Conservation (phyloP, 2,797 vertebrate species). For the Perodicticus potto region DNA sequence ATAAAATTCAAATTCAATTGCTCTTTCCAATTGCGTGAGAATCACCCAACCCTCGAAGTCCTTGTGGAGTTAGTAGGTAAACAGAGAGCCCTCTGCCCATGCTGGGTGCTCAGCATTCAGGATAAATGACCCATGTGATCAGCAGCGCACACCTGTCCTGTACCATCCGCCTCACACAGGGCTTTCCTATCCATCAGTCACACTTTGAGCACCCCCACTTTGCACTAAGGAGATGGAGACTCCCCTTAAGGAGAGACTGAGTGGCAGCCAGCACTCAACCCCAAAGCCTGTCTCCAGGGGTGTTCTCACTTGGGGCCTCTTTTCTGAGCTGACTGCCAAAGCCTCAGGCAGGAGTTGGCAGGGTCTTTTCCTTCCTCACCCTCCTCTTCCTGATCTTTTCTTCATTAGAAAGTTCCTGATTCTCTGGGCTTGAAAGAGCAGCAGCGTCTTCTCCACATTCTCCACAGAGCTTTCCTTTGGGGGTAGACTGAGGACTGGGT, state of each 20-base stretch:
- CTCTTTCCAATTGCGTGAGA: neutral
- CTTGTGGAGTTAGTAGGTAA: neutral
- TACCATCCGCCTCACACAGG: neutral
- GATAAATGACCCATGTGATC: accelerated
- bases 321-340: neutral
- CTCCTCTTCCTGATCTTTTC: neutral
- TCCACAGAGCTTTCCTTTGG: neutral
- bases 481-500: no score
- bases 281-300: neutral
- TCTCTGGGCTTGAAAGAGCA: neutral
- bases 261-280: neutral
- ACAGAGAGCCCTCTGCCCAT: neutral
- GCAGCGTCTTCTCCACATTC: neutral
- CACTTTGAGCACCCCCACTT: accelerated
- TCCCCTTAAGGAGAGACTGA: neutral
- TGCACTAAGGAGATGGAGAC: neutral
- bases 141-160: neutral
- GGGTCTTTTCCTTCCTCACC: neutral
- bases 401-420: neutral
- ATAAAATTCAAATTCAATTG: neutral
- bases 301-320: neutral
- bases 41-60: neutral
- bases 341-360: no score
- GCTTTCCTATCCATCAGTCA: accelerated
- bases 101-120: no score